Percentiles rank a stretch among this genome's conserved stretches.
Conservation (phyloP, 2,888 invertebrate species). For the Drosophila picticornis region DNA sequence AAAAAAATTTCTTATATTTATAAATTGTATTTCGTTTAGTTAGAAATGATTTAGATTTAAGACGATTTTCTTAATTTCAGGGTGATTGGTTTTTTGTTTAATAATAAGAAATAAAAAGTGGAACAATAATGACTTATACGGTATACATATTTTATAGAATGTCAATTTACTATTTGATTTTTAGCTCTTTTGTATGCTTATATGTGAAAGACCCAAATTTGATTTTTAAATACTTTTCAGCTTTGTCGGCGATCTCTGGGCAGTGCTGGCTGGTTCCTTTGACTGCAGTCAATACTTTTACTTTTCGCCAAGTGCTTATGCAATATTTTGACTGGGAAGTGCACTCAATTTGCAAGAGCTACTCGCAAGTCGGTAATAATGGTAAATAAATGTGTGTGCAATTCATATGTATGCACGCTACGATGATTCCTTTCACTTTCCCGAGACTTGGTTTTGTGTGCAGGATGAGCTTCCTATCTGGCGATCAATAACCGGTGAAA, state of each 20-base stretch:
- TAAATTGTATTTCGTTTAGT: background rate
- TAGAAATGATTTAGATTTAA: background rate
- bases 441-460: conserved; percentile 22
- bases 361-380: conserved; percentile 34
- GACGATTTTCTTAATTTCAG: background rate
- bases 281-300: conserved; percentile 60
- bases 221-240: conserved; percentile 10
- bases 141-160: background rate
- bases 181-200: background rate
- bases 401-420: conserved; percentile 67
- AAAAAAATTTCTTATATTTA: background rate
- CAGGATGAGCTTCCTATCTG: conserved; percentile 58
- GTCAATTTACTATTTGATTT: background rate
- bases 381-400: conserved; percentile 57
- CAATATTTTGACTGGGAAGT: conserved; percentile 60
- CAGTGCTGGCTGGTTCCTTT: conserved; percentile 20
- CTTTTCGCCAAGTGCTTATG: conserved; percentile 66
- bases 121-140: background rate
- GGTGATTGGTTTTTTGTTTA: background rate
- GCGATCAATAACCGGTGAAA: conserved; percentile 29
- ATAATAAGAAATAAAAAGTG: background rate
- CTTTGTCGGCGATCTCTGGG: conserved; percentile 23
- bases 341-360: conserved; percentile 52
- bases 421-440: conserved; percentile 76
- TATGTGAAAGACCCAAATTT: too few species aligned